These are phyloP conservation scores for Trogon surrucura DNA, from an alignment of 2,113 vertebrate species.

Conservation along the genomic window DNA sequence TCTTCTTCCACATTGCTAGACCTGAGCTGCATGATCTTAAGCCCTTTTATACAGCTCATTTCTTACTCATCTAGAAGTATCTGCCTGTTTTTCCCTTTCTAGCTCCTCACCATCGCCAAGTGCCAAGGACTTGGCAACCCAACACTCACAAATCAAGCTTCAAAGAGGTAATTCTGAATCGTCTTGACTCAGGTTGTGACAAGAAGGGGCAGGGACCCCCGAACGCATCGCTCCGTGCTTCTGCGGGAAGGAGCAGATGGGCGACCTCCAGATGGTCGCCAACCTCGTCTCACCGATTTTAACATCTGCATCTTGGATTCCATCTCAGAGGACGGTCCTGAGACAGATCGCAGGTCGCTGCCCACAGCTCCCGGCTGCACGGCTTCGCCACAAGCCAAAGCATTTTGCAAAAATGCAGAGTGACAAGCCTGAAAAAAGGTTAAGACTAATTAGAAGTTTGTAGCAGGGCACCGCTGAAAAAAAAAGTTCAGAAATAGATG, in stretches of 20 bases:
- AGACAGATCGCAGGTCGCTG: conserved; percentile 33
- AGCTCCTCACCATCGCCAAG: neutral
- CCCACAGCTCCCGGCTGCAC: neutral
- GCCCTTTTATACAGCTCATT: neutral
- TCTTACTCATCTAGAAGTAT: neutral
- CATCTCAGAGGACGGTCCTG: neutral
- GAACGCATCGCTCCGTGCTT: neutral
- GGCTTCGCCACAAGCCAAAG: neutral
- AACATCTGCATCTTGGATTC: conserved; percentile 1
- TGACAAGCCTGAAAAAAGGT: conserved; percentile 34
- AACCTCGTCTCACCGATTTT: neutral
- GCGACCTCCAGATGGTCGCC: neutral
- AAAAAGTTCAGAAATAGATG: neutral
- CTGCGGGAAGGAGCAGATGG: conserved; percentile 36
- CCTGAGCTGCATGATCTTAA: neutral
- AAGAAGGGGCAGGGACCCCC: neutral
- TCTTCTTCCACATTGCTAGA: neutral
- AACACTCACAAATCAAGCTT: neutral
- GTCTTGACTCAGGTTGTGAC: conserved; percentile 22
- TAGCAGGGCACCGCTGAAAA: neutral
- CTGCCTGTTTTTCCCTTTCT: neutral
- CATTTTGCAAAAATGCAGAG: neutral
- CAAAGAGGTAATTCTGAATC: neutral
- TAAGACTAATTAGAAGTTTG: neutral
- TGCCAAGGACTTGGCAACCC: neutral